Evolutionary conservation across 2,113 vertebrate species (phyloP), one percentile per base, ranked within the genome.

Genomic region (Pygoscelis adeliae): DNA sequence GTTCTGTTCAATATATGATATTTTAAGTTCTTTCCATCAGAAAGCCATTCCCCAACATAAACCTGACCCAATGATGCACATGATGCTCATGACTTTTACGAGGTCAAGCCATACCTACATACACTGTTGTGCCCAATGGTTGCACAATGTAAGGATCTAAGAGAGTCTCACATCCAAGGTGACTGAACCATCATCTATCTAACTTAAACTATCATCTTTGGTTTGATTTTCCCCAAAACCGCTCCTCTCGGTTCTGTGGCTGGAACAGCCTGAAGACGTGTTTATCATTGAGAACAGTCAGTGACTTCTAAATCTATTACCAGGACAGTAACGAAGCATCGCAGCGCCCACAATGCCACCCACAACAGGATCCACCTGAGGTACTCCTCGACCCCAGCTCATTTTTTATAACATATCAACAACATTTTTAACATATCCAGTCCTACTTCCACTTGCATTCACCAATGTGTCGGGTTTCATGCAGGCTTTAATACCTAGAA

Each of bases 61-160:
- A 49, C 52, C 55, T 74, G 69, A 81, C 18, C 30, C 55, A 30
- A 34, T 0, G n/a, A 13, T 0, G 0, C 38, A 65, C 59, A 34
- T 1, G 2, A 2, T 0, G 2, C 25, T 76, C 84, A 25, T 0
- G 2, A 5, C n/a, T 52, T 12, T 22, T 23, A 34, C 0, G 0
- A 72, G n/a, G 26, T 34, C 47, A 83, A 58, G 44, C 61, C 23
- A 19, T 4, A 15, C 25, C 59, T 29, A 18, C 16, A 9, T 0
- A 23, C 15, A 29, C 16, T 0, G 0, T 8, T 7, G 9, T 42
- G 44, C 61, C 32, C 70, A 56, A 19, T 0, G 47, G 7, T 1
- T 50, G 52, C 36, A 26, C 44, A 70, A 4, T 0, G 0, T 9
- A 14, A 66, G 38, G 46, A 87, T 26, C 42, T 16, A 22, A 22